These are phyloP conservation scores for Pelvicachromis taeniatus DNA, from an alignment of 2,113 vertebrate genomes.

Conservation along the genomic window DNA sequence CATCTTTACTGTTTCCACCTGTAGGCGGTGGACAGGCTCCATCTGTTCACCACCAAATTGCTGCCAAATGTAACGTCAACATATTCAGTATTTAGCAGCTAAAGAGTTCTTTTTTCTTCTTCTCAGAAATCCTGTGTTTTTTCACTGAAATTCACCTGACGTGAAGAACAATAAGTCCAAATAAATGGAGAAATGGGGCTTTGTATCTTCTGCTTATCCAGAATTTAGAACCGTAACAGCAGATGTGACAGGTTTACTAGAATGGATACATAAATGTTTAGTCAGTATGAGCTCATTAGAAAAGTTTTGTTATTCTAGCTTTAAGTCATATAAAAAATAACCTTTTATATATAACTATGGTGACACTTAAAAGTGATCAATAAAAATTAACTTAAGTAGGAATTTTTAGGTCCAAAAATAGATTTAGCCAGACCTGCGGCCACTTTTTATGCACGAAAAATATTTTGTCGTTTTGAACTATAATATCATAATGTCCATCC, in stretches of 20 bases:
- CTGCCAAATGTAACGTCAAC: neutral
- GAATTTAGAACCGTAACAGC: neutral
- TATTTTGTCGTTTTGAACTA: too few relatives aligned
- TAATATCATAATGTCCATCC: too few relatives aligned
- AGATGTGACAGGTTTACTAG: neutral
- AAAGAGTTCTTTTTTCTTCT: fast-evolving
- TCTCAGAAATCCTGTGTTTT: neutral
- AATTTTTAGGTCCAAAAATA: too few relatives aligned
- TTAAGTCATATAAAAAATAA: too few relatives aligned
- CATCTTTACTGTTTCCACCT: neutral
- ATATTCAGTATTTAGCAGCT: neutral
- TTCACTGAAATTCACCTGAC: neutral
- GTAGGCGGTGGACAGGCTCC: neutral
- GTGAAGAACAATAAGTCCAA: neutral
- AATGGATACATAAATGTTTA: neutral
- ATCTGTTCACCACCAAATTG: neutral
- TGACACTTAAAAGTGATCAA: too few relatives aligned
- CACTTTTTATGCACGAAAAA: too few relatives aligned
- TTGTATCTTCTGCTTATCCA: neutral
- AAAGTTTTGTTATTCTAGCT: neutral
- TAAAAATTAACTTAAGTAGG: too few relatives aligned
- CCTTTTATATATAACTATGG: neutral
- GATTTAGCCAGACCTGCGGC: too few relatives aligned
- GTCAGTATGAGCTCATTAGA: neutral
- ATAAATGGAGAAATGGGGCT: neutral